Evolutionary conservation across 1,140 invertebrate species (phyloP), one percentile per base, ranked within the genome.

Genomic region (Gryon sp.): DNA sequence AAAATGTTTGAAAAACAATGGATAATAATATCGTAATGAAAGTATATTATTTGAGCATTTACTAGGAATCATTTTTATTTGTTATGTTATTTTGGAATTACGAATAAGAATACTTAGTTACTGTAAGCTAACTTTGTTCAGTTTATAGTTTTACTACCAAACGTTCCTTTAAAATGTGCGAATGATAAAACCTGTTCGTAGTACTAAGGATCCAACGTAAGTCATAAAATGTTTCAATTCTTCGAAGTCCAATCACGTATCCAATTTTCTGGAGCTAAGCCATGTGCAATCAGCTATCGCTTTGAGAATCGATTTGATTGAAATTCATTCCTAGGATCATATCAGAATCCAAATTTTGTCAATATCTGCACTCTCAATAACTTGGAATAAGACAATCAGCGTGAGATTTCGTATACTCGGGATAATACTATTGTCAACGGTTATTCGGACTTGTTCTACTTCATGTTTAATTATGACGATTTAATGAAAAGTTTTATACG

Each of bases 201-300:
- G 60, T 77, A 60, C 70, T 77, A 70, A 79, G 73, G 57, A 62
- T 79, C 65, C 57, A 65, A 65, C 63, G 76, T 75, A 52, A 73
- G 53, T 83, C 80, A 82, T 85, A 84, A 85, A 84, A 80, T 83
- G 69, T 72, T 69, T 63, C 45, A 76, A 84, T 81, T 78, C 81
- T 70, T 53, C 53, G 63, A 69, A 86, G 83, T 86, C 83, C 80
- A 80, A 86, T 86, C 85, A 86, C 85, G 85, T 85, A 86, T 86
- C 84, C 86, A 86, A 87, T 87, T 87, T 86, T 86, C 84, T 79
- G 66, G 80, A 83, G 83, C 83, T 86, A 83, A 85, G 78, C 79
- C 70, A 55, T 53, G 73, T 79, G 82, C 80, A 84, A 86, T 86
- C 80, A 80, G 57, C 38, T 65, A 68, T 53, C 79, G 81, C 79